These are phyloP conservation scores for Alloscopus bannaensis DNA, from an alignment of 2,888 invertebrate species.

Conservation along the genomic window DNA sequence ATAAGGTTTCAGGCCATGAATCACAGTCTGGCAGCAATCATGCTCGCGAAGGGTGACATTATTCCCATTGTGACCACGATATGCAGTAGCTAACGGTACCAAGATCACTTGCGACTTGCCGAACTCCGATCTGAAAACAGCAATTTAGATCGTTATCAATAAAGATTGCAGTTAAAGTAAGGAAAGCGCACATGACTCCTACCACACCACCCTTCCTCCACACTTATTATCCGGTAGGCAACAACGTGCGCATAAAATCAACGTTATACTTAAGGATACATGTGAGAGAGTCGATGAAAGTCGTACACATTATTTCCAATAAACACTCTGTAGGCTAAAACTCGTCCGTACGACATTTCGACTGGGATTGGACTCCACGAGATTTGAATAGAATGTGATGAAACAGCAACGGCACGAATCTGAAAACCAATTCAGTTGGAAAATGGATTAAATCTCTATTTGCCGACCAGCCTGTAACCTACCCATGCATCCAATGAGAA, in stretches of 20 bases:
- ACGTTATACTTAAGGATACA: too few species aligned
- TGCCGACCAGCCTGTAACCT: neutral
- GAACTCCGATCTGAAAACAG: slow-evolving; percentile 49
- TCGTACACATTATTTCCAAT: slow-evolving; percentile 62
- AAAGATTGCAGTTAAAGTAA: neutral
- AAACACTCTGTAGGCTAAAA: slow-evolving; percentile 70
- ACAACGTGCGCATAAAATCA: too few species aligned
- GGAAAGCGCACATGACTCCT: neutral
- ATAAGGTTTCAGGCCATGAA: slow-evolving; percentile 68
- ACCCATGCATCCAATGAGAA: neutral
- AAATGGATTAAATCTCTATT: too few species aligned
- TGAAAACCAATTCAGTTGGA: slow-evolving; percentile 31
- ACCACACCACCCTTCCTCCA: too few species aligned
- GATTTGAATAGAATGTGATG: slow-evolving; percentile 66
- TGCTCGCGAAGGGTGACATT: slow-evolving; percentile 56
- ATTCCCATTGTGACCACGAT: slow-evolving; percentile 40
- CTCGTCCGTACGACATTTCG: slow-evolving; percentile 69
- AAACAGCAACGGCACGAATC: slow-evolving; percentile 67
- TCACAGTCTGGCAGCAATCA: slow-evolving; percentile 69
- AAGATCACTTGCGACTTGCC: slow-evolving; percentile 61
- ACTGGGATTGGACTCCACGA: slow-evolving; percentile 70
- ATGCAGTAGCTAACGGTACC: slow-evolving; percentile 62
- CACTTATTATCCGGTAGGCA: too few species aligned
- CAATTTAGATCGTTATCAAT: neutral
- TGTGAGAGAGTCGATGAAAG: too few species aligned